Conservation (phyloP, 2,113 vertebrate genomes). For the Telmatochromis sp. region DNA sequence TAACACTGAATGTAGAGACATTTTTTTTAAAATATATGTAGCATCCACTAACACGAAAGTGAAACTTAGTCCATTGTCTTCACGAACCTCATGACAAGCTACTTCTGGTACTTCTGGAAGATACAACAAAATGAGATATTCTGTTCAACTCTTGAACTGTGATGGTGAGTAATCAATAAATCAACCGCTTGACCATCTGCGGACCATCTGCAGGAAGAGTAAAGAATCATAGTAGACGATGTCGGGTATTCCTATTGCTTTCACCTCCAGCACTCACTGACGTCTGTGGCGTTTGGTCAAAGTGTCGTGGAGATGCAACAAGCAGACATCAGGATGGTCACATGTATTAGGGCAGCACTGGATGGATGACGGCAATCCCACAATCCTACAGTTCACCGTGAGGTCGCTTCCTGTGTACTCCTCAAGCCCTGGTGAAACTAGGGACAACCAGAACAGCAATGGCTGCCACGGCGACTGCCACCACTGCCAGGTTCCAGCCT, state of each 20-base stretch:
- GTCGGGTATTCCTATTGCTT: neutral
- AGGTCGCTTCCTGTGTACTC: conserved; percentile 35
- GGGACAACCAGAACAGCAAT: conserved; percentile 68
- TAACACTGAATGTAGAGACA: neutral
- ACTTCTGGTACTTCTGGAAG: neutral
- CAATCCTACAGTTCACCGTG: neutral
- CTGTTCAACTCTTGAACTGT: neutral
- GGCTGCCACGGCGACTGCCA: conserved; percentile 59
- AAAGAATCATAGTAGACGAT: neutral
- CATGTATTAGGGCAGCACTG: neutral
- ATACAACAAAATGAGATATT: neutral
- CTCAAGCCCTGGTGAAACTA: conserved; percentile 65
- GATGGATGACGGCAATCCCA: conserved; percentile 1
- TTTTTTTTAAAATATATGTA: neutral
- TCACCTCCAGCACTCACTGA: neutral
- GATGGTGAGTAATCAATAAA: neutral
- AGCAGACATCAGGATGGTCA: conserved; percentile 18
- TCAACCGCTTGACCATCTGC: neutral
- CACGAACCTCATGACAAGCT: neutral
- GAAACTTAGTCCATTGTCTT: neutral
- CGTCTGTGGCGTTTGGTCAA: neutral
- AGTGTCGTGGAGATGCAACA: neutral
- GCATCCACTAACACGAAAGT: neutral
- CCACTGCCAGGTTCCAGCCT: conserved; percentile 65
- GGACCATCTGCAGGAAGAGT: neutral